phyloP scores from a whole-genome alignment of 2,113 vertebrate genomes.

The Mustela lutreola region DNA sequence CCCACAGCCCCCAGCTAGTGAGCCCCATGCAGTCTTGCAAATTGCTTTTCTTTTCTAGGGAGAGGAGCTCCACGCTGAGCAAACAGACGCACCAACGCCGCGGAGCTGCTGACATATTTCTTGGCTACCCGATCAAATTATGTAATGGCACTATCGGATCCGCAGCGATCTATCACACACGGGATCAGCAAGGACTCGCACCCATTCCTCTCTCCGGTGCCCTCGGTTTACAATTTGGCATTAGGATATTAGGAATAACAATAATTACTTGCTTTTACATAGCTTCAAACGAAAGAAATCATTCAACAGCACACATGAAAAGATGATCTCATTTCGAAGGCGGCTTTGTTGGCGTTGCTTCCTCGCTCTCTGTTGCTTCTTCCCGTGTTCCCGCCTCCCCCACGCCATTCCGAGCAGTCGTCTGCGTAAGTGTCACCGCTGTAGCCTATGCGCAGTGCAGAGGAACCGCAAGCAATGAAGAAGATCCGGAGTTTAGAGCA shows the following conservation, averaged over 20 bases:
- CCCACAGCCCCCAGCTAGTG: constrained; percentile 58
- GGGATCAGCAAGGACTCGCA: not conserved
- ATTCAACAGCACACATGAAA: constrained; percentile 60
- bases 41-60: constrained; percentile 74
- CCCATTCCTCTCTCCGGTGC: not conserved
- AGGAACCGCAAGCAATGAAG: not conserved
- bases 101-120: constrained; percentile 54
- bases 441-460: not conserved
- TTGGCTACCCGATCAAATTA: constrained; percentile 40
- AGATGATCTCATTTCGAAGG: constrained; percentile 59
- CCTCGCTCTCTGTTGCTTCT: not conserved
- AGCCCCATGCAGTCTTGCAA: constrained; percentile 78
- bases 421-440: not conserved
- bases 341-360: not conserved
- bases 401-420: not conserved
- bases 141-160: not conserved
- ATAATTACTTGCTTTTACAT: constrained; percentile 68
- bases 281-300: constrained; percentile 74
- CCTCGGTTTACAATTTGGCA: constrained; percentile 40
- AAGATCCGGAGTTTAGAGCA: not conserved
- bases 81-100: not conserved
- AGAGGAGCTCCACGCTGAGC: not conserved
- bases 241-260: constrained; percentile 68
- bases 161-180: not conserved
- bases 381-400: not conserved